phyloP scores from a whole-genome alignment of 35 echinoderm and acorn worm species.

The Anneissia japonica region DNA sequence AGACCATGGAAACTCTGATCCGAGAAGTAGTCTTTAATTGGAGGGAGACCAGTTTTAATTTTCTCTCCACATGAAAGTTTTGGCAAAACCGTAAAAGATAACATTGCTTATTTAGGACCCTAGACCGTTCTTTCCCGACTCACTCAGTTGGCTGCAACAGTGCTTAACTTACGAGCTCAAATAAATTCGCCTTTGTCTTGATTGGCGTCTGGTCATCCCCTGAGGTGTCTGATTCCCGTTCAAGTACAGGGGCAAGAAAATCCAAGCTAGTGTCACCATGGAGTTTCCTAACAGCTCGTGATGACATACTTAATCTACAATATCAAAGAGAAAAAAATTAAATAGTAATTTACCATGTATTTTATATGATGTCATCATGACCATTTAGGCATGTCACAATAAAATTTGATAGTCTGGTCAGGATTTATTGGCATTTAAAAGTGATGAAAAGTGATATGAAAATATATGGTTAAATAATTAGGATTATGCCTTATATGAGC shows the following conservation, averaged over 20 bases:
- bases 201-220: neutral
- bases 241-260: neutral
- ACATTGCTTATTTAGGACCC: neutral
- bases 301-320: conserved; percentile 29
- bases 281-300: conserved; percentile 41
- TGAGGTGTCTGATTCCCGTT: neutral
- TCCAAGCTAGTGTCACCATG: conserved; percentile 19
- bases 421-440: no score
- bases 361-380: no score
- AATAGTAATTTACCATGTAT: no score
- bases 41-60: no score
- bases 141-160: neutral
- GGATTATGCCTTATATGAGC: no score
- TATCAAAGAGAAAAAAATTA: neutral
- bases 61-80: no score
- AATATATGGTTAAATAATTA: no score
- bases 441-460: no score
- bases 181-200: neutral
- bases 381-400: no score
- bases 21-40: no score
- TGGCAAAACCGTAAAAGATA: neutral
- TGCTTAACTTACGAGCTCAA: neutral
- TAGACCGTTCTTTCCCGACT: neutral
- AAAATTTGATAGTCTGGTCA: no score
- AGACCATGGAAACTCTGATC: neutral